Conservation (phyloP, 2,888 invertebrate species). For the Aricia artaxerxes region DNA sequence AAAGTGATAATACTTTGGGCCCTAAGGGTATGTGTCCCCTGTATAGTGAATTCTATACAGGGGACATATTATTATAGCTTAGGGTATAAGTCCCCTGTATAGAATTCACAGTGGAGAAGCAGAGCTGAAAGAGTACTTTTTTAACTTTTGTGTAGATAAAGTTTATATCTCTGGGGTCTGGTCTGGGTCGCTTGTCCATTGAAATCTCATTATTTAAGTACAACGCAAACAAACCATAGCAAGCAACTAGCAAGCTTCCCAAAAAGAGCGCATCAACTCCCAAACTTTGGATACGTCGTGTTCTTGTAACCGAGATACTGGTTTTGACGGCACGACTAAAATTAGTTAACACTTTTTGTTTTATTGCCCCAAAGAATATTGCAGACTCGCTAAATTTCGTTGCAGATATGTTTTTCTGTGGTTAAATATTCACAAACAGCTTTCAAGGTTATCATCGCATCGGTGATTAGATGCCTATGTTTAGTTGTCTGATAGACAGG, state of each 20-base stretch:
- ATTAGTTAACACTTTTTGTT: slow-evolving; percentile 22
- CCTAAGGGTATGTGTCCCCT: too few relatives aligned
- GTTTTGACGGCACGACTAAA: slow-evolving; percentile 6
- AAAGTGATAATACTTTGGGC: too few relatives aligned
- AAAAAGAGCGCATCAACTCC: not conserved
- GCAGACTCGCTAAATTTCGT: not conserved
- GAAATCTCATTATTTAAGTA: too few relatives aligned
- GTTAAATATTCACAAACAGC: not conserved
- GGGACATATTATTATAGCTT: too few relatives aligned
- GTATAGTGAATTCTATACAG: too few relatives aligned
- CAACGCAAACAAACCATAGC: not conserved
- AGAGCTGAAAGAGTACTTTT: too few relatives aligned
- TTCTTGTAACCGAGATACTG: slow-evolving; percentile 10
- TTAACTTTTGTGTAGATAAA: too few relatives aligned
- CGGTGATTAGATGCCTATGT: not conserved
- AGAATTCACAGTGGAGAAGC: too few relatives aligned
- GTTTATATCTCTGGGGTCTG: too few relatives aligned
- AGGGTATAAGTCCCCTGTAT: too few relatives aligned
- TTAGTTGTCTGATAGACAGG: not conserved
- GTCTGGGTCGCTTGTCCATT: too few relatives aligned
- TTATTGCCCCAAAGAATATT: slow-evolving; percentile 13
- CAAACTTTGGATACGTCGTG: not conserved
- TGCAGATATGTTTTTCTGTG: not conserved
- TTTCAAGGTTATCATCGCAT: not conserved
- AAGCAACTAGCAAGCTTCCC: not conserved